Conservation (phyloP, 2,797 vertebrate genomes). For the Aplochiton taeniatus region DNA sequence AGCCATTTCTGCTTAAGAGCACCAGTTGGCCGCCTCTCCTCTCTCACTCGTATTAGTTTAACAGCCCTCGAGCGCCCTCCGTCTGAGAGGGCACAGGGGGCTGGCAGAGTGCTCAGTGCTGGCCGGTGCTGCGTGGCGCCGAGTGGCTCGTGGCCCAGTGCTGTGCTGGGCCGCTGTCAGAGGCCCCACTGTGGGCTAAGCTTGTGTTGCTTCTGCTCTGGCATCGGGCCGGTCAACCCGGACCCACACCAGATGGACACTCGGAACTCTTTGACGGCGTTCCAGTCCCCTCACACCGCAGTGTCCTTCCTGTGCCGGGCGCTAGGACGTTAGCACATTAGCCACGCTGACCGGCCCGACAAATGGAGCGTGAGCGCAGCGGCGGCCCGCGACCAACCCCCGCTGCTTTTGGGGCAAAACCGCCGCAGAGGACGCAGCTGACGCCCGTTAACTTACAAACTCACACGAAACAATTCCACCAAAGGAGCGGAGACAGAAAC, state of each 20-base stretch:
- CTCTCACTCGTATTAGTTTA: constrained; percentile 71
- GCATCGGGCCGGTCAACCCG: constrained; percentile 25
- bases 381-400: constrained; percentile 1
- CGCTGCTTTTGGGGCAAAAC: constrained; percentile 12
- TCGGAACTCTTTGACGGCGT: constrained; percentile 44
- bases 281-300: constrained; percentile 23
- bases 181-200: constrained; percentile 27
- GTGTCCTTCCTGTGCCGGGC: constrained; percentile 37
- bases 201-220: constrained; percentile 28
- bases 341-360: constrained; percentile 39
- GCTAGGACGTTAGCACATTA: constrained; percentile 39
- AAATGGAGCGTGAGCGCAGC: constrained; percentile 41
- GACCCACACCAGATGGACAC: constrained; percentile 54
- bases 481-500: neutral
- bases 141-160: constrained; percentile 22
- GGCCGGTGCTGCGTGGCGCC: constrained; percentile 6
- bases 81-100: constrained; percentile 55
- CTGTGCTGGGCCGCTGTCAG: constrained; percentile 13
- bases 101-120: constrained; percentile 51
- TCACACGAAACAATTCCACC: neutral
- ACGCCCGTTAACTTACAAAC: neutral
- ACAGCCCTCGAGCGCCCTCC: constrained; percentile 68
- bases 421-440: constrained; percentile 12
- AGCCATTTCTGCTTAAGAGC: constrained; percentile 68
- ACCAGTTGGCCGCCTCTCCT: constrained; percentile 57